Evolutionary conservation across 2,888 invertebrate species (phyloP).

Genomic region (Heliconius hortense): DNA sequence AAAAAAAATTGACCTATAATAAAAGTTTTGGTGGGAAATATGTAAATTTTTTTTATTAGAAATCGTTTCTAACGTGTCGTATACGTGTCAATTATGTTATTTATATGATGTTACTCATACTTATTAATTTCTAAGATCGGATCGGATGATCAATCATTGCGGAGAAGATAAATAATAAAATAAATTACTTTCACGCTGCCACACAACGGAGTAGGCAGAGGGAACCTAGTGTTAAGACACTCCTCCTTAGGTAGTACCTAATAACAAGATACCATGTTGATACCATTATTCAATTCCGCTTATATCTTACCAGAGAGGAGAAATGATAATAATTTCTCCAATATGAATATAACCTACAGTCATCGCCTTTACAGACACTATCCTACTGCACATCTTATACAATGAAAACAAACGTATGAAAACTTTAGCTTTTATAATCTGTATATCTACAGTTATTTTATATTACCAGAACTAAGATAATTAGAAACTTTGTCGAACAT

Average conservation of each 20-base stretch:
- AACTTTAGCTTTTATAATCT: not conserved
- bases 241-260: too few relatives aligned
- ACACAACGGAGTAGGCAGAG: too few relatives aligned
- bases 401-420: not conserved
- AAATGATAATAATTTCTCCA: not conserved
- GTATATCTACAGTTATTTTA: not conserved
- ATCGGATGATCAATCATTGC: not conserved
- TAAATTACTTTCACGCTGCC: too few relatives aligned
- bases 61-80: not conserved
- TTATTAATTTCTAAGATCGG: conserved; percentile 10
- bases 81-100: conserved; percentile 7
- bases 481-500: not conserved
- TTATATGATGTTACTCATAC: not conserved
- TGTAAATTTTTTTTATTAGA: conserved; percentile 4
- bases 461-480: not conserved
- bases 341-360: not conserved
- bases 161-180: not conserved
- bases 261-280: too few relatives aligned
- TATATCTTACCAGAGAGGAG: too few relatives aligned
- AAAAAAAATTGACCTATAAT: conserved; percentile 1
- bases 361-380: not conserved
- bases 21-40: conserved; percentile 6
- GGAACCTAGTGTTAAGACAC: too few relatives aligned
- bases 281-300: too few relatives aligned
- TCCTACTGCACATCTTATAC: too few relatives aligned